Conservation (phyloP, 2,113 vertebrate genomes). For the Circaetus gallicus region DNA sequence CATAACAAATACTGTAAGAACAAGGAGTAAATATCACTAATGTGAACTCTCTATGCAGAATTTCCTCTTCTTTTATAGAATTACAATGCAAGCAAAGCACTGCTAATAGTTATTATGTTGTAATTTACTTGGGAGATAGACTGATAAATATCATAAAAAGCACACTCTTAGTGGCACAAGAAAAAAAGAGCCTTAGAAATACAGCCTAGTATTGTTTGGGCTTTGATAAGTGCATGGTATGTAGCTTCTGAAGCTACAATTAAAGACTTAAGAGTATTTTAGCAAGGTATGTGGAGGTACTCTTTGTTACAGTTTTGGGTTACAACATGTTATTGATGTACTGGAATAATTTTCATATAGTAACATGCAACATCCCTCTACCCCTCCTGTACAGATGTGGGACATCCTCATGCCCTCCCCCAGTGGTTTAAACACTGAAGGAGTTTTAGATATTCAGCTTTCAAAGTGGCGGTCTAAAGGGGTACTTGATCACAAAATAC, state of each 20-base stretch:
- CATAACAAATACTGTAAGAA: rapidly evolving
- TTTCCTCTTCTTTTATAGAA: neutral
- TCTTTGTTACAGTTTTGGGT: neutral
- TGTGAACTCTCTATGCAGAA: neutral
- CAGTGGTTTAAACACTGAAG: neutral
- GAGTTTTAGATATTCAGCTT: neutral
- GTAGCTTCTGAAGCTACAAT: neutral
- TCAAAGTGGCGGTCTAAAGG: neutral
- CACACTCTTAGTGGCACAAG: neutral
- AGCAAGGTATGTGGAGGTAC: neutral
- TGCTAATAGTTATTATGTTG: neutral
- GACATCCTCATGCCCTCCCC: neutral
- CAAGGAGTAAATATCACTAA: neutral
- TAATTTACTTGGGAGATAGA: neutral
- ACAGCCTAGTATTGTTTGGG: neutral
- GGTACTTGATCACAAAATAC: neutral
- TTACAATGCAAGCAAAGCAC: neutral
- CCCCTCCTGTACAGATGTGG: neutral
- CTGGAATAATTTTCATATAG: neutral
- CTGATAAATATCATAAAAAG: neutral
- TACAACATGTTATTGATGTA: neutral
- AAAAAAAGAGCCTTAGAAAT: neutral
- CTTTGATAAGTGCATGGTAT: neutral
- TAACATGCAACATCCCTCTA: neutral
- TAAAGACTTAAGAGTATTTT: neutral